Percentiles rank a stretch among this genome's conserved stretches.
phyloP scores from a whole-genome alignment of 2,888 invertebrate genomes.

The Cosmorhoe ocellata region DNA sequence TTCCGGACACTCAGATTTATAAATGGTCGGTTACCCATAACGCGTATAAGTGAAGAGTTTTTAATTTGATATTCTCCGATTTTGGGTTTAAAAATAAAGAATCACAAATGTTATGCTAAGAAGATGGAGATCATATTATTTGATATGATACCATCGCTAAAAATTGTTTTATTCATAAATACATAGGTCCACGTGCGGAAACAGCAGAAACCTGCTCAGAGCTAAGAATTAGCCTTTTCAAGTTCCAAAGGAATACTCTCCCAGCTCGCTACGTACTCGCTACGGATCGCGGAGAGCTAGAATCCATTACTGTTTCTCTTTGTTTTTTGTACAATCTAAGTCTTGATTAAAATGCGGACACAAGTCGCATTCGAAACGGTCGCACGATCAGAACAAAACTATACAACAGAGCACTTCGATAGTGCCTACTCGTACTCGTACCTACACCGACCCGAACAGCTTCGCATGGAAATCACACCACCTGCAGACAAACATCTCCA shows the following conservation, averaged over 20 bases:
- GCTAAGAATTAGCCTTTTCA: slow-evolving; percentile 11
- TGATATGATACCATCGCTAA: too few relatives aligned
- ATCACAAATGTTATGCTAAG: too few relatives aligned
- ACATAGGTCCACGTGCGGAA: too few relatives aligned
- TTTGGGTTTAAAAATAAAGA: too few relatives aligned
- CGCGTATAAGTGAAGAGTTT: too few relatives aligned
- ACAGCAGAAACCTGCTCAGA: too few relatives aligned
- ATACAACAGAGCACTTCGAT: not conserved
- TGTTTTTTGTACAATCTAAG: slow-evolving; percentile 19
- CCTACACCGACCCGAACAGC: not conserved
- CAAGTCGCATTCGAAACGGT: slow-evolving; percentile 21
- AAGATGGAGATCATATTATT: too few relatives aligned
- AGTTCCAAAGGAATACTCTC: slow-evolving; percentile 7
- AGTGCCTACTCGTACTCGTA: too few relatives aligned
- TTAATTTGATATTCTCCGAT: too few relatives aligned
- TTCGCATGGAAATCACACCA: not conserved
- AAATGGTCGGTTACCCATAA: too few relatives aligned
- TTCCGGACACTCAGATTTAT: too few relatives aligned
- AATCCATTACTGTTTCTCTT: slow-evolving; percentile 20
- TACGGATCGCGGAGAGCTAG: slow-evolving; percentile 5
- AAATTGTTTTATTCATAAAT: too few relatives aligned
- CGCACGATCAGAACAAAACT: slow-evolving; percentile 4
- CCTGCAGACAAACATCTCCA: not conserved
- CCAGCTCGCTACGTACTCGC: slow-evolving; percentile 2
- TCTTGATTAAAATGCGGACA: slow-evolving; percentile 26